phyloP scores from a whole-genome alignment of 2,888 invertebrate species.

The Metopia argyrocephala region DNA sequence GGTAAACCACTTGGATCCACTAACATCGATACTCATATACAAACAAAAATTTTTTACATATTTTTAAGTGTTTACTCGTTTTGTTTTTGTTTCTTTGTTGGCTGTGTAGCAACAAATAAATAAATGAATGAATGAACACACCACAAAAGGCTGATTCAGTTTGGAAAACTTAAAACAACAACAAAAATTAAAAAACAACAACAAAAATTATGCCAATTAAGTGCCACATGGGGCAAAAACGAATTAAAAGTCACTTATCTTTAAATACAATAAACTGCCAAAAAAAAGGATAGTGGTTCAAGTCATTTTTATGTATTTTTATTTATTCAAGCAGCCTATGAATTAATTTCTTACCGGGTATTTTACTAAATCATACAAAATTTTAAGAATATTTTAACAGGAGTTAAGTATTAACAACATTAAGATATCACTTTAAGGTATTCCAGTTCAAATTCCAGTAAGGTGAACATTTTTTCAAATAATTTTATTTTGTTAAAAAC shows the following conservation, averaged over 20 bases:
- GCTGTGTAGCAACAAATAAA: not conserved
- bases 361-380: too few relatives aligned
- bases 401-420: too few relatives aligned
- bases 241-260: not conserved
- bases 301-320: too few relatives aligned
- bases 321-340: too few relatives aligned
- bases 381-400: too few relatives aligned
- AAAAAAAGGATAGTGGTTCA: too few relatives aligned
- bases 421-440: too few relatives aligned
- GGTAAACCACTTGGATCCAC: conserved; percentile 66
- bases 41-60: not conserved
- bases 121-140: conserved; percentile 1
- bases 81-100: not conserved
- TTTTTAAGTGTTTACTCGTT: not conserved
- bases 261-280: too few relatives aligned
- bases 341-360: too few relatives aligned
- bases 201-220: not conserved
- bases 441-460: too few relatives aligned
- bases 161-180: conserved; percentile 25
- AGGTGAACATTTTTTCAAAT: too few relatives aligned
- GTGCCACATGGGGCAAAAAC: not conserved
- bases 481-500: too few relatives aligned
- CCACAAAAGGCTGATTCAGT: conserved; percentile 2
- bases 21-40: conserved; percentile 19
- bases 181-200: conserved; percentile 29